Evolutionary conservation across 2,797 vertebrate genomes (phyloP).

Genomic region (Micrastur ruficollis): DNA sequence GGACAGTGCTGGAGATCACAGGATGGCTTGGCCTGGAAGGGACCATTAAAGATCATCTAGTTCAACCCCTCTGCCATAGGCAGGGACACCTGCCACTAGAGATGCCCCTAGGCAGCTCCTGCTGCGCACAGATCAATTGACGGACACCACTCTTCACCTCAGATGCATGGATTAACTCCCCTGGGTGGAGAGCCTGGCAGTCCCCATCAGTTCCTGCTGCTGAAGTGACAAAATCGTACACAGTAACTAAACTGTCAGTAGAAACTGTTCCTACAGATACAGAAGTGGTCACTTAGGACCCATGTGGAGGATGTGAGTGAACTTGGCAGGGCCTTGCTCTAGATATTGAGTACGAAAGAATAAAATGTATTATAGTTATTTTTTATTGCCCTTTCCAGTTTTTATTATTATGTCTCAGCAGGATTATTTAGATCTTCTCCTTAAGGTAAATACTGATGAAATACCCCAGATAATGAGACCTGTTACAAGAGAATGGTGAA

Average conservation of each 20-base stretch:
- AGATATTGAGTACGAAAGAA: neutral
- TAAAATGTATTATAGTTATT: neutral
- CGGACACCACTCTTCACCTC: neutral
- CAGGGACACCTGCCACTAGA: neutral
- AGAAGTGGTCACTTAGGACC: neutral
- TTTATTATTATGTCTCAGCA: neutral
- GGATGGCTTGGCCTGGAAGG: neutral
- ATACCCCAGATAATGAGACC: neutral
- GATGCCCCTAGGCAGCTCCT: neutral
- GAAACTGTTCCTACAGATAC: neutral
- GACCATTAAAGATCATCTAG: neutral
- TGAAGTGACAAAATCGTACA: neutral
- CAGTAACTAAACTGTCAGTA: neutral
- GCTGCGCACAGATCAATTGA: neutral
- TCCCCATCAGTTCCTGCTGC: neutral
- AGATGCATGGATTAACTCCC: neutral
- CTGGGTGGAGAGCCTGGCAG: neutral
- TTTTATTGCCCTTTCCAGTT: neutral
- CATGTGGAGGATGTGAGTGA: accelerated
- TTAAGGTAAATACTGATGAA: neutral
- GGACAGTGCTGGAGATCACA: neutral
- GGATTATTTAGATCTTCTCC: neutral
- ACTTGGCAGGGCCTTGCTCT: too few relatives aligned
- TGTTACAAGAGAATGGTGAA: neutral
- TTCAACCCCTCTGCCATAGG: neutral